phyloP scores from a whole-genome alignment of 2,113 vertebrate species.

The Campylomormyrus tamandua region DNA sequence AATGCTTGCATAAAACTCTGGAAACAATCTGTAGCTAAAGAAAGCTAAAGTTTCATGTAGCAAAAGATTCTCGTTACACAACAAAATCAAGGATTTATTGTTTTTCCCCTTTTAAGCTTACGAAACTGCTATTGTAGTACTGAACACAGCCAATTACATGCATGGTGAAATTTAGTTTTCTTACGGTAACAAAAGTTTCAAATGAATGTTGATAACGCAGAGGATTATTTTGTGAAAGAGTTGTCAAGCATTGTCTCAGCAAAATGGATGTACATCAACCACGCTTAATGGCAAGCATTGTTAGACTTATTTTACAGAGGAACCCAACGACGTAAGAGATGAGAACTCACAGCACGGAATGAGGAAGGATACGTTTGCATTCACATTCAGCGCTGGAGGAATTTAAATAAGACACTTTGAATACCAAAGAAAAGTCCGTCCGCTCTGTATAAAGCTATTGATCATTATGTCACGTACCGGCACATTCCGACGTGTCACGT shows the following conservation, averaged over 20 bases:
- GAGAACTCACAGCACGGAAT: neutral
- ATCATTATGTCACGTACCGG: neutral
- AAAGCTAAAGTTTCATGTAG: neutral
- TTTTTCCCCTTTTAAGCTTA: neutral
- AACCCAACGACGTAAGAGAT: neutral
- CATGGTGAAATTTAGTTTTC: neutral
- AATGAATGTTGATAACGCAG: neutral
- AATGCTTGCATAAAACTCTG: neutral
- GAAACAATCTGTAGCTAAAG: neutral
- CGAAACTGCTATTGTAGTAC: neutral
- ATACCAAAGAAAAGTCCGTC: slow-evolving; percentile 1
- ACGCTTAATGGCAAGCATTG: neutral
- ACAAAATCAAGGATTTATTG: neutral
- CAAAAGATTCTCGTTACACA: neutral
- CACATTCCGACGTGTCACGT: neutral
- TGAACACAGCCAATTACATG: neutral
- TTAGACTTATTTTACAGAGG: neutral
- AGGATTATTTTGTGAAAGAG: neutral
- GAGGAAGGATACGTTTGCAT: neutral
- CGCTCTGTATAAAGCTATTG: neutral
- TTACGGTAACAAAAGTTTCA: neutral
- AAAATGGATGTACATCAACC: neutral
- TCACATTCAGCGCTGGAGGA: neutral
- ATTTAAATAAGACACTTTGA: neutral
- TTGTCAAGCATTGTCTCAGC: neutral